phyloP scores from a whole-genome alignment of 2,113 vertebrate species.

The Nycticorax nycticorax region DNA sequence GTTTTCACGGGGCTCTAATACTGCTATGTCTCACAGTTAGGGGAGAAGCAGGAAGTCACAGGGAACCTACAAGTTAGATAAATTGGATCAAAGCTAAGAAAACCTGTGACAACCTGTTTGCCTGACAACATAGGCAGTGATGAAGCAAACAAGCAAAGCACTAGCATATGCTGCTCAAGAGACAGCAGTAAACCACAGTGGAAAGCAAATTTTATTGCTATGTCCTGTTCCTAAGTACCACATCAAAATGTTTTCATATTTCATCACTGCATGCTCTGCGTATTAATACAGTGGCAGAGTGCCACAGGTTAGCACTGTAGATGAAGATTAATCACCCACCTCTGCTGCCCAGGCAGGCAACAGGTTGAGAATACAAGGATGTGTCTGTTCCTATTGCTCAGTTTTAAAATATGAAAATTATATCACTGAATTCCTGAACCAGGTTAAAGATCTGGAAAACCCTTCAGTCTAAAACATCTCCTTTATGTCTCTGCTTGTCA shows the following conservation, averaged over 20 bases:
- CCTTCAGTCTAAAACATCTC: not conserved
- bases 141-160: slow-evolving; percentile 36
- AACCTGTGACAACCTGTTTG: slow-evolving; percentile 69
- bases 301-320: not conserved
- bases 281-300: not conserved
- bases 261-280: not conserved
- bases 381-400: not conserved
- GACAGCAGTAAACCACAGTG: slow-evolving; percentile 33
- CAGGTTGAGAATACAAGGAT: not conserved
- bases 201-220: slow-evolving; percentile 3
- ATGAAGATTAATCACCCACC: not conserved
- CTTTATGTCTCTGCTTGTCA: not conserved
- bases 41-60: not conserved
- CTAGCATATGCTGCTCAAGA: slow-evolving; percentile 62
- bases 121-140: not conserved
- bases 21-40: not conserved
- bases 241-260: slow-evolving; percentile 30
- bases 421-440: not conserved
- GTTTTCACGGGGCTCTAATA: not conserved
- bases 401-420: not conserved
- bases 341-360: not conserved
- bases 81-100: slow-evolving; percentile 1
- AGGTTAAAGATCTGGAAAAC: not conserved
- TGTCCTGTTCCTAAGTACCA: slow-evolving; percentile 47
- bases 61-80: slow-evolving; percentile 7